Conservation (phyloP, 1,140 invertebrate genomes). For the Ceratina calcarata region DNA sequence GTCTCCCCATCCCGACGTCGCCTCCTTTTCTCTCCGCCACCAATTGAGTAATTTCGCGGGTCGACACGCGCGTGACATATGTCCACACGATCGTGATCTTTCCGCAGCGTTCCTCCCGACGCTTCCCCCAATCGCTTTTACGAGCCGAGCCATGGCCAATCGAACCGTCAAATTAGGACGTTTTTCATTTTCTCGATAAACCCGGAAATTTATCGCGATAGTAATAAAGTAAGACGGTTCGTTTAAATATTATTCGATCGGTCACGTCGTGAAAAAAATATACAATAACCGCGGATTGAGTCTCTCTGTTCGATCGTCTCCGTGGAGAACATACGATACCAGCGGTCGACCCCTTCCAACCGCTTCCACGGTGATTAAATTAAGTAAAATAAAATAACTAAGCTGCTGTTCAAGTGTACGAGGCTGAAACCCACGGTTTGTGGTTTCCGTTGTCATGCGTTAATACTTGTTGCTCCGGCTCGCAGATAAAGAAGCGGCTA, state of each 20-base stretch:
- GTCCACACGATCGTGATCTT: slow-evolving; percentile 41
- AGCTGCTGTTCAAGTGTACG: not conserved
- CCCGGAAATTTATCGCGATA: no score
- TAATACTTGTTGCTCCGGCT: not conserved
- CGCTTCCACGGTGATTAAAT: slow-evolving; percentile 44
- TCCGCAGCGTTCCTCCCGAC: slow-evolving; percentile 27
- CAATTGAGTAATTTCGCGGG: slow-evolving; percentile 64
- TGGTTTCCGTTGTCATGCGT: slow-evolving; percentile 25
- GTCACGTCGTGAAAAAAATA: no score
- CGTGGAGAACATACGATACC: slow-evolving; percentile 35
- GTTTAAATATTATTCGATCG: no score
- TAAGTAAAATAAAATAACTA: slow-evolving; percentile 48
- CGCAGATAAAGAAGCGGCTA: no score
- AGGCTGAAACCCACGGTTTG: slow-evolving; percentile 14
- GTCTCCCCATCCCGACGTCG: slow-evolving; percentile 20
- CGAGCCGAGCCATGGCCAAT: not conserved
- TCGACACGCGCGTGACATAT: slow-evolving; percentile 49
- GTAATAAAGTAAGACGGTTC: no score
- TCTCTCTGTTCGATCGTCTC: slow-evolving; percentile 9
- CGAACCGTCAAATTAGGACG: no score
- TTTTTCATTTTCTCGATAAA: no score
- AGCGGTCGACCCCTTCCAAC: slow-evolving; percentile 13
- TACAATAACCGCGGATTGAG: slow-evolving; percentile 9
- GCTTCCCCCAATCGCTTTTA: slow-evolving; percentile 18
- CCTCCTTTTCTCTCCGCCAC: slow-evolving; percentile 54